These are phyloP conservation scores for Cabera pusaria DNA, from an alignment of 2,888 invertebrate genomes.

Conservation along the genomic window DNA sequence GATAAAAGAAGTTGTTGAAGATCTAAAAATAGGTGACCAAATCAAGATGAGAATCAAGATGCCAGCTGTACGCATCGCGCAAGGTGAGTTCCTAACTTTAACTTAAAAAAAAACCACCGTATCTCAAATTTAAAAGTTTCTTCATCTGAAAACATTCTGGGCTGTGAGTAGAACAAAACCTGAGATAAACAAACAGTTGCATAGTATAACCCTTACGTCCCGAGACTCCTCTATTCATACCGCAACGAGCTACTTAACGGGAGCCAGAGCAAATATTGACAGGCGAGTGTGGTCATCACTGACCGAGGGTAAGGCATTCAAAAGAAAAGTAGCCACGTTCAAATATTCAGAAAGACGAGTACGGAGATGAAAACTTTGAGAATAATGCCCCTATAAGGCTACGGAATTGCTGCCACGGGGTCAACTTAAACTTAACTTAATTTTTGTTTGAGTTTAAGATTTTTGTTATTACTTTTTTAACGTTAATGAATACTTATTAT, in stretches of 20 bases:
- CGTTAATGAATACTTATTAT: too few relatives aligned
- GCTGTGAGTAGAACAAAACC: conserved; percentile 42
- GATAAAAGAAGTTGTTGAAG: conserved; percentile 72
- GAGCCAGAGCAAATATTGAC: conserved; percentile 69
- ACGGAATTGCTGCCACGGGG: conserved; percentile 26
- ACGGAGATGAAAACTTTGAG: conserved; percentile 28
- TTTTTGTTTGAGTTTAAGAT: conserved; percentile 23
- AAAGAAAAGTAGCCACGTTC: conserved; percentile 52
- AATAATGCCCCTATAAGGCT: conserved; percentile 23
- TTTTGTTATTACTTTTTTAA: conserved; percentile 23
- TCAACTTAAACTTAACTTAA: conserved; percentile 25
- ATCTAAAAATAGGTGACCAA: conserved; percentile 82
- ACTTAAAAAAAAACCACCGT: too few relatives aligned
- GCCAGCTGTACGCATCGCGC: conserved; percentile 98
- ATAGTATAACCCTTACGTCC: conserved; percentile 37
- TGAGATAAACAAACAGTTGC: conserved; percentile 53
- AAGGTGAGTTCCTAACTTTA: conserved; percentile 87
- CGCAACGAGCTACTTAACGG: conserved; percentile 75
- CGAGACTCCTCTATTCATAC: conserved; percentile 68
- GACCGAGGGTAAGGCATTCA: conserved; percentile 58
- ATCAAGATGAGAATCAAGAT: conserved; percentile 98
- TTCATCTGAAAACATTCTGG: too few relatives aligned
- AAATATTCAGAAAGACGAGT: conserved; percentile 46
- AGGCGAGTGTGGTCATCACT: conserved; percentile 68
- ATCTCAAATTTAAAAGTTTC: conserved; percentile 6